phyloP scores from a whole-genome alignment of 2,113 vertebrate genomes.

The human region DNA sequence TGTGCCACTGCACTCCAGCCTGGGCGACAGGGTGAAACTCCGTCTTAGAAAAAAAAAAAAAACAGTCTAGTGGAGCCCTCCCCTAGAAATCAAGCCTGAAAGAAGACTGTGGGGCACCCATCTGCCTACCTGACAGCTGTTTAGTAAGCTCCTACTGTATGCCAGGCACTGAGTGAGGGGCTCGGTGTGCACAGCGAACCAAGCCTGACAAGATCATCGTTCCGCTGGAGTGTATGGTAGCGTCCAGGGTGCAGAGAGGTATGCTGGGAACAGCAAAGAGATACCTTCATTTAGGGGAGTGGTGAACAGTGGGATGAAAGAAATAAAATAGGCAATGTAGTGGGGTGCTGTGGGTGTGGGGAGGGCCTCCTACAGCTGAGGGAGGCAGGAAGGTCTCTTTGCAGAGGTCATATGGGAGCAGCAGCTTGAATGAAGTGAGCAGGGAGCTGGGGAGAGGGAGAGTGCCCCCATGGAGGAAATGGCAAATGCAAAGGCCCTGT shows the following conservation, averaged over 20 bases:
- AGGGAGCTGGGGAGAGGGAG: not conserved
- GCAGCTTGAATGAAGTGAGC: not conserved
- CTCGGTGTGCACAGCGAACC: not conserved
- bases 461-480: not conserved
- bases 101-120: fast-evolving
- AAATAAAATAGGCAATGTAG: not conserved
- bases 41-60: no score
- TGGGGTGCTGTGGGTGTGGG: fast-evolving
- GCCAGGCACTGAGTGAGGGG: not conserved
- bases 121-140: no score
- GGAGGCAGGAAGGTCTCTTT: not conserved
- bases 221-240: fast-evolving
- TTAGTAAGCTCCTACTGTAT: not conserved
- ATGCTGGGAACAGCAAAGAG: not conserved
- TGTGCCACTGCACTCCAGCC: no score
- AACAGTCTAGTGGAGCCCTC: no score
- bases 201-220: fast-evolving
- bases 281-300: no score
- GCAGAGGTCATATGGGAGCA: not conserved
- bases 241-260: not conserved
- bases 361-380: not conserved
- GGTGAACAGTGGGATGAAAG: not conserved
- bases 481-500: not conserved
- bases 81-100: not conserved
- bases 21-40: no score